Base-by-base conservation (phyloP, 1,140 invertebrate genomes). In the Macrobrachium rosenbergii region DNA sequence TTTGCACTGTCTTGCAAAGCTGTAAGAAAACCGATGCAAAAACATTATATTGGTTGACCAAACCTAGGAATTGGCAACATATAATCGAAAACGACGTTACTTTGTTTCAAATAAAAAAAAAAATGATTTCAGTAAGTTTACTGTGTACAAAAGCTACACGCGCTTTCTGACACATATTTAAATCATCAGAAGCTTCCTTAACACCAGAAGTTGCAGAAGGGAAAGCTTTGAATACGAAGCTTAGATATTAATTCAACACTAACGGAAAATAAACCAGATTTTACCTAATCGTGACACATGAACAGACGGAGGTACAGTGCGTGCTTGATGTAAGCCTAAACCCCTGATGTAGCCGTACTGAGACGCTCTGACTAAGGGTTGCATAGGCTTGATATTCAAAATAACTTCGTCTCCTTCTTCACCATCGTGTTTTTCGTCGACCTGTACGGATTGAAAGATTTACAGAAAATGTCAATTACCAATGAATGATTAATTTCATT, bases 321-420 rank as follows among this genome's bases (percentile, higher is more conserved):
- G 77, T 52, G 62, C 28, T 69, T 88, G 90, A 69, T 90, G 79
- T 19, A 88, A 88, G 16, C 88, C 90, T 12, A 92, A 88, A 78
- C 91, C 91, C 43, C 91, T 90, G 59, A 92, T 96, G 90, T 97
- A 97, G 28, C 95, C 96, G 88, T 92, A 92, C 23, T 92, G 91
- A 0, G 92, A 91, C 60, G 91, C 90, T 82, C 96, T 92, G 19
- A 97, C 92, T 64, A 99, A 92, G 0, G 97, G 97, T 89, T 96
- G 94, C 97, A 99, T 98, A 0, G 97, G 97, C 91, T 97, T 95
- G n/a, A 98, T 95, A 90, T 95, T 95, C 92, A 96, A 95, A 89
- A 96, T 93, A 0, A 95, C 93, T 90, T 96, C 96, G 82, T 96
- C 96, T 90, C 96, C 95, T 76, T 96, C 95, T 52, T 94, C 95